Conservation (phyloP, 2,888 invertebrate genomes). For the Leucania comma region DNA sequence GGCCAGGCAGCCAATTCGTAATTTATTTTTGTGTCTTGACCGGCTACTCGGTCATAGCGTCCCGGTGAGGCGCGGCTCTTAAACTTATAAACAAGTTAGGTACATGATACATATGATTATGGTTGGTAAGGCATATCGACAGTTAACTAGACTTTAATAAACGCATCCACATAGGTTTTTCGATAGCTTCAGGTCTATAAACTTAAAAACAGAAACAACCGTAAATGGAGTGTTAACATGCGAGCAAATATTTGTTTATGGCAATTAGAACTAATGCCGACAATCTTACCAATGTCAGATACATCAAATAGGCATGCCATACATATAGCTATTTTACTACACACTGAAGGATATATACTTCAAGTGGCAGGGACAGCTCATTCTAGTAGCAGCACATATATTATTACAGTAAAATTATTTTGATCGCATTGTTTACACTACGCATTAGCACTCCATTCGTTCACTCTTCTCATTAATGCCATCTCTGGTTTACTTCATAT, state of each 20-base stretch:
- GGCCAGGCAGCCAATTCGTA: no score
- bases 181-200: slow-evolving; percentile 9
- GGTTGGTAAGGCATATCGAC: neutral
- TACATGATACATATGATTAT: neutral
- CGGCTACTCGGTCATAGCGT: no score
- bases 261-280: neutral
- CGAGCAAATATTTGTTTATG: neutral
- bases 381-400: neutral
- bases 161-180: slow-evolving; percentile 10
- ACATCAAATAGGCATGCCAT: neutral
- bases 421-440: neutral
- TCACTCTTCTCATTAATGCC: neutral
- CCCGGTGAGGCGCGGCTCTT: no score
- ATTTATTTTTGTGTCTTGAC: no score
- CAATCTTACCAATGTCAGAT: neutral
- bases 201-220: slow-evolving; percentile 18
- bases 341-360: neutral
- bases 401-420: neutral
- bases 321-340: neutral
- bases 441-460: slow-evolving; percentile 26
- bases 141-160: slow-evolving; percentile 12
- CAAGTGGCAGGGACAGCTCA: neutral
- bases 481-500: slow-evolving; percentile 93
- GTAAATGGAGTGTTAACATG: slow-evolving; percentile 29
- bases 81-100: no score